Evolutionary conservation across 1,140 invertebrate genomes (phyloP).

Genomic region (Lepidurus packardi): DNA sequence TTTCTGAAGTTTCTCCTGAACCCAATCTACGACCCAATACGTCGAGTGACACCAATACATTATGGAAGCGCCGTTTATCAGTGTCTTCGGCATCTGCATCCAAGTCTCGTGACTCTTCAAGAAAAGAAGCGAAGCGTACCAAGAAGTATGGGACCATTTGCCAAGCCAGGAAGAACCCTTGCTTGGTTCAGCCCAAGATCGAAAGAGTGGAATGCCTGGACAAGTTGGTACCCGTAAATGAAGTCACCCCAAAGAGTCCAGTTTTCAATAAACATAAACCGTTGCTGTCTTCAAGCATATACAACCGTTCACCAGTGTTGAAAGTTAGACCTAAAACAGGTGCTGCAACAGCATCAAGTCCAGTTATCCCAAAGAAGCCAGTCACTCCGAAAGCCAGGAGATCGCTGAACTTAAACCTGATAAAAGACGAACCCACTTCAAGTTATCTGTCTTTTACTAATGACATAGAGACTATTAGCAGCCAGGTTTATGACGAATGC

Average conservation of each 20-base stretch:
- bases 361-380: background rate
- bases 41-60: background rate
- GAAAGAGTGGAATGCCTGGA: background rate
- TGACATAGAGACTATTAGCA: background rate
- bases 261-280: background rate
- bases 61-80: background rate
- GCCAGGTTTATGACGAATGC: background rate
- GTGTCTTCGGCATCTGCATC: background rate
- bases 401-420: background rate
- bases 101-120: background rate
- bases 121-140: background rate
- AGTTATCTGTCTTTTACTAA: background rate
- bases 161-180: background rate
- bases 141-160: slow-evolving; percentile 12
- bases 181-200: background rate
- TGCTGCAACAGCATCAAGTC: background rate
- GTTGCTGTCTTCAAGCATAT: background rate
- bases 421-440: background rate
- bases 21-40: background rate
- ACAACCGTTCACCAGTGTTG: slow-evolving; percentile 1
- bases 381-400: background rate
- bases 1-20: background rate
- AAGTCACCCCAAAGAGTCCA: background rate
- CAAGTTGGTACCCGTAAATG: background rate
- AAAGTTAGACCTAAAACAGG: background rate